A percentile compares a stretch with the other conserved stretches of the same genome.
These are phyloP conservation scores for Protosalanx chinensis DNA, from an alignment of 2,797 vertebrate species.

Conservation along the genomic window DNA sequence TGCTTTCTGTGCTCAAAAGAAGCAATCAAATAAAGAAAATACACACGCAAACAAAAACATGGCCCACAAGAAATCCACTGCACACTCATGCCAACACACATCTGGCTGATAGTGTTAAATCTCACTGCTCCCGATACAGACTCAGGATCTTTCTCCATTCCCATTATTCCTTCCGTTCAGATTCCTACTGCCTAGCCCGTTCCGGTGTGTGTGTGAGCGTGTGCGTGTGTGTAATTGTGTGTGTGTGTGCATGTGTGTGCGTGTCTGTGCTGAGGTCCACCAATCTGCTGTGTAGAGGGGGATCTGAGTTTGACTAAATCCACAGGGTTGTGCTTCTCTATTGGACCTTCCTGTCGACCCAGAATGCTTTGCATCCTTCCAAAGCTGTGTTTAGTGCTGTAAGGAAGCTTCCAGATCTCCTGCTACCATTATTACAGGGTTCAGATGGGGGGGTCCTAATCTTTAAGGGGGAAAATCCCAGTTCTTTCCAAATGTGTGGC, in stretches of 20 bases:
- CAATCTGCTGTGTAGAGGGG: not conserved
- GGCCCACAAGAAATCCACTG: conserved; percentile 11
- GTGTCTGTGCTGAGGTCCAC: not conserved
- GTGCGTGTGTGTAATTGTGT: not conserved
- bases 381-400: conserved; percentile 15
- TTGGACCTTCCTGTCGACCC: not conserved
- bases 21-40: conserved; percentile 46
- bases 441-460: conserved; percentile 67
- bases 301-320: not conserved
- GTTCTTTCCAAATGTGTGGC: conserved; percentile 61
- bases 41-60: conserved; percentile 10
- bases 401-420: conserved; percentile 57
- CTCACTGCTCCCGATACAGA: not conserved
- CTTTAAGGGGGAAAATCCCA: conserved; percentile 73
- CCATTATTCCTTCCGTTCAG: not conserved
- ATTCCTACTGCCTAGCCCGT: not conserved
- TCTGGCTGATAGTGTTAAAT: not conserved
- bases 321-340: not conserved
- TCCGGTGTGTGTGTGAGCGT: not conserved
- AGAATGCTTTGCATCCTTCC: conserved; percentile 3
- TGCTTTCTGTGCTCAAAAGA: conserved; percentile 45
- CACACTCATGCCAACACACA: conserved; percentile 4
- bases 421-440: conserved; percentile 59
- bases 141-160: not conserved
- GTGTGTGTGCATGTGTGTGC: not conserved